These are phyloP conservation scores for Pogonophryne albipinna DNA, from an alignment of 2,797 vertebrate species.

Conservation along the genomic window DNA sequence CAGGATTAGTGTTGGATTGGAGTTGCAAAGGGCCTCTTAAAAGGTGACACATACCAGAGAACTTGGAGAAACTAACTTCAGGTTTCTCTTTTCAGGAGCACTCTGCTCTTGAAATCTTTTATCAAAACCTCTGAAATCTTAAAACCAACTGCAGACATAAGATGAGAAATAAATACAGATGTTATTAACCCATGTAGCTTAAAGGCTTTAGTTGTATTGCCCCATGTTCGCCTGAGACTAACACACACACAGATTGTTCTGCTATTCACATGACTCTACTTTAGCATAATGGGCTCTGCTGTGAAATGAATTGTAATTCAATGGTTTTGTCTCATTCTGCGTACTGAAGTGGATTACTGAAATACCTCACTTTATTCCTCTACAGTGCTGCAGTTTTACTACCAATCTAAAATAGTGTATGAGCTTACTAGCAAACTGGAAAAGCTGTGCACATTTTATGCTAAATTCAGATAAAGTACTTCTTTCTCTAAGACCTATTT, in stretches of 20 bases:
- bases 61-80: not conserved
- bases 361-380: slow-evolving; percentile 46
- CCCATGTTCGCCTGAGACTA: slow-evolving; percentile 25
- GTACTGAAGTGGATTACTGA: slow-evolving; percentile 67
- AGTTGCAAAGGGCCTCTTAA: slow-evolving; percentile 32
- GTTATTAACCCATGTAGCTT: slow-evolving; percentile 33
- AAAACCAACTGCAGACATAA: slow-evolving; percentile 11
- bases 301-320: slow-evolving; percentile 68
- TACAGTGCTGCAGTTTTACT: slow-evolving; percentile 29
- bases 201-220: slow-evolving; percentile 44
- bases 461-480: not conserved
- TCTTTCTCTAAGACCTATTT: not conserved
- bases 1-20: slow-evolving; percentile 40
- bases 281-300: slow-evolving; percentile 64
- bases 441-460: not conserved
- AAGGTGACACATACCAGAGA: slow-evolving; percentile 27
- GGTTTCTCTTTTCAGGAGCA: slow-evolving; percentile 6
- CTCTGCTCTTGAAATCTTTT: not conserved
- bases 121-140: not conserved
- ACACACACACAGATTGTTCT: slow-evolving; percentile 43
- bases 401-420: slow-evolving; percentile 24
- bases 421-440: slow-evolving; percentile 4
- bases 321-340: slow-evolving; percentile 49
- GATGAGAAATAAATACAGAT: slow-evolving; percentile 18
- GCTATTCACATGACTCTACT: slow-evolving; percentile 74